phyloP scores from a whole-genome alignment of 2,888 invertebrate genomes.

The Nemapogon koenigi region DNA sequence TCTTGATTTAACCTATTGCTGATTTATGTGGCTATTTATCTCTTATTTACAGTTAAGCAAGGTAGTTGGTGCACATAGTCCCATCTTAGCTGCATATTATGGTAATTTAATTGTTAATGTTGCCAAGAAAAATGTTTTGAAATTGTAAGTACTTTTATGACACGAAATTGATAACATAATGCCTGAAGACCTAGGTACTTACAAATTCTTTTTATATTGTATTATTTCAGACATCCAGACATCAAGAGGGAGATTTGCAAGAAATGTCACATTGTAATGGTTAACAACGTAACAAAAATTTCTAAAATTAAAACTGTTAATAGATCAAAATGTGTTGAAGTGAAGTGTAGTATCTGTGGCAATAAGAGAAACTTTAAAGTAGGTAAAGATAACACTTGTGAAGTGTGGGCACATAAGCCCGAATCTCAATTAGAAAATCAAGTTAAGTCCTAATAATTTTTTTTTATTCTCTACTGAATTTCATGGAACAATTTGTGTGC shows the following conservation, averaged over 20 bases:
- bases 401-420: too few relatives aligned
- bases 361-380: conserved; percentile 28
- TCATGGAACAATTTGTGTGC: too few relatives aligned
- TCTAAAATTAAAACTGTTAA: conserved; percentile 48
- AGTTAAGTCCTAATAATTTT: too few relatives aligned
- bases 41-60: conserved; percentile 62
- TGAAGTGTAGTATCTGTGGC: conserved; percentile 48
- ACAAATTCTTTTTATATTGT: conserved; percentile 5
- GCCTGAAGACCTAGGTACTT: too few relatives aligned
- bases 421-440: too few relatives aligned
- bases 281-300: conserved; percentile 55
- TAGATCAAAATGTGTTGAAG: conserved; percentile 42
- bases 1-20: too few relatives aligned
- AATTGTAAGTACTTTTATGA: conserved; percentile 58
- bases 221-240: conserved; percentile 58
- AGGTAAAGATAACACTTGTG: too few relatives aligned
- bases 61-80: conserved; percentile 36
- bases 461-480: too few relatives aligned
- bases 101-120: conserved; percentile 60
- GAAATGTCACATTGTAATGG: conserved; percentile 58
- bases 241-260: conserved; percentile 67
- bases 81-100: conserved; percentile 58
- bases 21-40: too few relatives aligned
- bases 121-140: conserved; percentile 66
- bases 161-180: too few relatives aligned